Percentiles rank a stretch among this genome's conserved stretches.
These are phyloP conservation scores for Aspiorhynchus laticeps DNA, from an alignment of 2,113 vertebrate genomes.

Conservation along the genomic window DNA sequence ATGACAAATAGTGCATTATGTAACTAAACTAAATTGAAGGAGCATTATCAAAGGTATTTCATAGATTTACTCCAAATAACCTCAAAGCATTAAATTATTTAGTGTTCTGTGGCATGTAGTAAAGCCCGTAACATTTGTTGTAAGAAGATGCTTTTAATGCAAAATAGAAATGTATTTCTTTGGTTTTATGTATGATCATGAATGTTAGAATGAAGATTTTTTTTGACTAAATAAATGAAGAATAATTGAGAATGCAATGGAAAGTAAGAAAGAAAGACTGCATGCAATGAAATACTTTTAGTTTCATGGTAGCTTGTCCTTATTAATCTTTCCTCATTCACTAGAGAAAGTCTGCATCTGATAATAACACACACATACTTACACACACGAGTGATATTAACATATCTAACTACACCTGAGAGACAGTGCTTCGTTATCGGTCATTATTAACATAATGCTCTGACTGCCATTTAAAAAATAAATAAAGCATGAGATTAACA, in stretches of 20 bases:
- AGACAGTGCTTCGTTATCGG: neutral
- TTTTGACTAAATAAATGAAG: neutral
- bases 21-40: conserved; percentile 12
- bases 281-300: neutral
- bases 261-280: neutral
- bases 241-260: neutral
- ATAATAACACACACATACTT: neutral
- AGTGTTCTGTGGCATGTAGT: neutral
- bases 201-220: neutral
- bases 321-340: neutral
- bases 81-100: neutral
- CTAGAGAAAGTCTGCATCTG: neutral
- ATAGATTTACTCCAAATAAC: neutral
- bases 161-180: neutral
- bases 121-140: neutral
- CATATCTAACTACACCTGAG: neutral
- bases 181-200: neutral
- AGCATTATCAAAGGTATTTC: neutral
- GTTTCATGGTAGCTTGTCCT: neutral
- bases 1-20: neutral
- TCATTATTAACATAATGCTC: neutral
- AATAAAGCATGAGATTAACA: neutral
- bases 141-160: neutral
- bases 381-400: neutral
- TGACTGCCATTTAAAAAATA: neutral